Evolutionary conservation across 1,140 invertebrate genomes (phyloP).

Genomic region (Palaemon carinicauda): DNA sequence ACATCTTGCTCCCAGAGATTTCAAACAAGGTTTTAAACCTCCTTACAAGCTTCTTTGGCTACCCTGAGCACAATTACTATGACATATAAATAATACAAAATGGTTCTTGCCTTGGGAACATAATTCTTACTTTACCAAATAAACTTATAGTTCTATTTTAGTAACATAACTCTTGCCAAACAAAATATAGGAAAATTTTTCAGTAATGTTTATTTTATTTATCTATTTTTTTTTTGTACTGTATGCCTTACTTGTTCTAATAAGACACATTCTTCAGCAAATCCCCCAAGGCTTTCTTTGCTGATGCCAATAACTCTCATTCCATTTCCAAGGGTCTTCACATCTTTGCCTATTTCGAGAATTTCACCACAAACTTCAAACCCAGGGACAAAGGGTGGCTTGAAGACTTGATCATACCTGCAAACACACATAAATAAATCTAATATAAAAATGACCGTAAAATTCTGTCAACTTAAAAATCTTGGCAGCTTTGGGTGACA

Average conservation of each 20-base stretch:
- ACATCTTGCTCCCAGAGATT: too few relatives aligned
- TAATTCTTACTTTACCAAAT: not conserved
- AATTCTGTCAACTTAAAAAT: too few relatives aligned
- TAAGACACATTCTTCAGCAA: slow-evolving; percentile 69
- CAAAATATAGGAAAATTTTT: not conserved
- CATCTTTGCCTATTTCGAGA: slow-evolving; percentile 66
- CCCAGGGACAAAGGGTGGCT: slow-evolving; percentile 69
- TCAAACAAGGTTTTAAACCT: too few relatives aligned
- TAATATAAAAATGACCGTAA: not conserved
- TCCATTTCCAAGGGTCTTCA: slow-evolving; percentile 61
- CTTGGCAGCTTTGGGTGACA: not conserved
- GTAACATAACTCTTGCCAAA: too few relatives aligned
- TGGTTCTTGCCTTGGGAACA: not conserved
- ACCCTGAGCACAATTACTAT: too few relatives aligned
- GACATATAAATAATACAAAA: too few relatives aligned
- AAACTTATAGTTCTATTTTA: too few relatives aligned
- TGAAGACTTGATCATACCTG: slow-evolving; percentile 65
- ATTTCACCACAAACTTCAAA: slow-evolving; percentile 70
- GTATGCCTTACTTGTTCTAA: slow-evolving; percentile 64
- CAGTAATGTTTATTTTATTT: too few relatives aligned
- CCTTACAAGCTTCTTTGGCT: too few relatives aligned
- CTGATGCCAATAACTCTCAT: slow-evolving; percentile 67
- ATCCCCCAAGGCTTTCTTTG: slow-evolving; percentile 68
- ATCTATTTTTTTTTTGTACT: too few relatives aligned
- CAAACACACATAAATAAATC: slow-evolving; percentile 63